A percentile compares a stretch with the other conserved stretches of the same genome.
Conservation (phyloP, 2,888 invertebrate species). For the Ommatoiulus sabulosus region DNA sequence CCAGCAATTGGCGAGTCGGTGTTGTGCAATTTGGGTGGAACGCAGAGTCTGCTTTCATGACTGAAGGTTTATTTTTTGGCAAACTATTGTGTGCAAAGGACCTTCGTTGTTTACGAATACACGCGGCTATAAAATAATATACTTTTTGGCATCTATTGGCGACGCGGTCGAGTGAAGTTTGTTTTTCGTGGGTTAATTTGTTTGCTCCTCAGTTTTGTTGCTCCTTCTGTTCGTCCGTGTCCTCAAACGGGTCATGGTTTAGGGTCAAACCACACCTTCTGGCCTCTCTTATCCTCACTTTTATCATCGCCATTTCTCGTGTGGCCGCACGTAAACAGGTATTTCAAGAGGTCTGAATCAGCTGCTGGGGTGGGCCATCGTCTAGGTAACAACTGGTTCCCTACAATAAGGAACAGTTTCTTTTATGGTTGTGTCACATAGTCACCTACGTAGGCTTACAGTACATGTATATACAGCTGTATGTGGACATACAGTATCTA, state of each 20-base stretch:
- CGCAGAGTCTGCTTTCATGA: neutral
- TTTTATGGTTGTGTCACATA: neutral
- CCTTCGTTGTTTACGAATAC: neutral
- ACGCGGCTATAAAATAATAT: neutral
- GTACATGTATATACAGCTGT: too few relatives aligned
- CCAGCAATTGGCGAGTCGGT: neutral
- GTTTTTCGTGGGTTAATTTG: neutral
- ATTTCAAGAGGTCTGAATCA: neutral
- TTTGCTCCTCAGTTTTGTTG: constrained; percentile 15
- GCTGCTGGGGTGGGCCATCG: neutral
- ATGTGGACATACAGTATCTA: too few relatives aligned
- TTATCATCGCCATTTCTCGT: neutral
- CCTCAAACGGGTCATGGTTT: constrained; percentile 17
- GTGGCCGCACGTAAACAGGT: neutral
- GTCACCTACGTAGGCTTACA: too few relatives aligned
- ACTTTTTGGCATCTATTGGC: neutral
- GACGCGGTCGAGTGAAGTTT: neutral
- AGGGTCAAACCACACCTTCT: constrained; percentile 26
- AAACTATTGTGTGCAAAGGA: constrained; percentile 10
- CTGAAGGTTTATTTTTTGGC: neutral
- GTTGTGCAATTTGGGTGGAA: neutral
- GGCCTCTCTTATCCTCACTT: neutral
- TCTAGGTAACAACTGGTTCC: neutral
- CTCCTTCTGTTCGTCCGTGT: constrained; percentile 27
- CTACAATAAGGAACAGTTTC: neutral